Conservation (phyloP, 92 coral and sea anemone species). For the Scolanthus callimorphus region DNA sequence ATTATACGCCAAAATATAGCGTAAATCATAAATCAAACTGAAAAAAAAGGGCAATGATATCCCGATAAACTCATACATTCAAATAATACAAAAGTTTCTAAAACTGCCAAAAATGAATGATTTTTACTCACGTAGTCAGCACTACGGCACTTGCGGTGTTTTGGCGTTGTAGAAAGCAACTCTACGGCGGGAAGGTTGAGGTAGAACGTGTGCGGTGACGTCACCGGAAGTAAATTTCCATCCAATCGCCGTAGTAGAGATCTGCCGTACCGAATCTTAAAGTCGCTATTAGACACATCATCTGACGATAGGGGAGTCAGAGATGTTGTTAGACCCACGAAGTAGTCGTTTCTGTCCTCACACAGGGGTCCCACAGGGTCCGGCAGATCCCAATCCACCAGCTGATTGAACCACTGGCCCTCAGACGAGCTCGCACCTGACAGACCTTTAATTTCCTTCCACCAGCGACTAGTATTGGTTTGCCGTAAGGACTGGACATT, state of each 20-base stretch:
- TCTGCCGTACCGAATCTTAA: constrained; percentile 25
- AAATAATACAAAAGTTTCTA: background rate
- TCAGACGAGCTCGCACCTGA: no score
- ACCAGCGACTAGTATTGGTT: no score
- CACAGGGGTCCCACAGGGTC: no score
- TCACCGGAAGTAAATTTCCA: constrained; percentile 19
- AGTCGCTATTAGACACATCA: constrained; percentile 26
- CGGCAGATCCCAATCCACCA: no score
- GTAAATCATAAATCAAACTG: background rate
- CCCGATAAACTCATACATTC: background rate
- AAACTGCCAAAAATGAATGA: background rate
- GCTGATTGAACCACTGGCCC: no score
- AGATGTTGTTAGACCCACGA: no score
- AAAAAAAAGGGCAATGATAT: background rate
- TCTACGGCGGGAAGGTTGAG: constrained; percentile 31
- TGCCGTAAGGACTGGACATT: no score
- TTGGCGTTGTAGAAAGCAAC: constrained; percentile 11
- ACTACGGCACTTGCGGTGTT: constrained; percentile 12
- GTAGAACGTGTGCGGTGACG: constrained; percentile 12
- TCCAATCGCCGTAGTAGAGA: constrained; percentile 32
- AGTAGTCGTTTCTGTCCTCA: no score
- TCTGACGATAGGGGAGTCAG: no score
- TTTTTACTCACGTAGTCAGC: constrained; percentile 33
- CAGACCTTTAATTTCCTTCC: no score
- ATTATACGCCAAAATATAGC: background rate